Conservation (phyloP, 1,140 invertebrate species). For the Drosophila ambigua region DNA sequence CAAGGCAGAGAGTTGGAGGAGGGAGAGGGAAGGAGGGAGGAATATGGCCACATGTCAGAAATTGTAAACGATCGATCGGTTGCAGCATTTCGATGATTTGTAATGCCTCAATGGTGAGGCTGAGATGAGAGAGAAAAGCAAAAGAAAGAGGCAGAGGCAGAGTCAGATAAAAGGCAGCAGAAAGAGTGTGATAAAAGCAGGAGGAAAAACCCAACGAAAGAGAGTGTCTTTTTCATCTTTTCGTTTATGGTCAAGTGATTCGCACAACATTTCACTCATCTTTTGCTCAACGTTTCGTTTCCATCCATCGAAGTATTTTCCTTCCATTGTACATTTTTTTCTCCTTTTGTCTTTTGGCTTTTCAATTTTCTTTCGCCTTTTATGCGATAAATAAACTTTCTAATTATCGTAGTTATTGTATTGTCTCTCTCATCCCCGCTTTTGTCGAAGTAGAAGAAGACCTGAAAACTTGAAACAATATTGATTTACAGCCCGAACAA, state of each 20-base stretch:
- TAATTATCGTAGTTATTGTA: too few relatives aligned
- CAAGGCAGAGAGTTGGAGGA: not conserved
- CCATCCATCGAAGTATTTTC: constrained; percentile 23
- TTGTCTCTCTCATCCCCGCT: too few relatives aligned
- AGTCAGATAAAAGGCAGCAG: not conserved
- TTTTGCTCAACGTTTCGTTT: constrained; percentile 20
- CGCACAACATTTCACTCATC: constrained; percentile 51
- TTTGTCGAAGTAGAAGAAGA: too few relatives aligned
- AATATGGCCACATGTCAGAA: constrained; percentile 31
- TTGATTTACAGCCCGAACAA: too few relatives aligned
- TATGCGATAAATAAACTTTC: too few relatives aligned
- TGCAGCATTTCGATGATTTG: constrained; percentile 53
- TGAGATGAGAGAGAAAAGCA: not conserved
- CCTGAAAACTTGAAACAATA: too few relatives aligned
- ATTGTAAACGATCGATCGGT: constrained; percentile 60
- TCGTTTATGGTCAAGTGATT: constrained; percentile 49
- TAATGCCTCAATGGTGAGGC: constrained; percentile 44
- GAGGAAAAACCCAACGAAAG: not conserved
- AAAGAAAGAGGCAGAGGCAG: constrained; percentile 2
- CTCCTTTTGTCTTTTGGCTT: constrained; percentile 41
- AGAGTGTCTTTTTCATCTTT: too few relatives aligned
- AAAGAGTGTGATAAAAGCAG: not conserved
- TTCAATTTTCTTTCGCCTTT: constrained; percentile 18
- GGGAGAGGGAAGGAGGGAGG: not conserved
- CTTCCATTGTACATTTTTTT: not conserved